Evolutionary conservation across 2,888 invertebrate genomes (phyloP), one percentile per base, ranked within the genome.

Genomic region (Dysmachus trigonus): DNA sequence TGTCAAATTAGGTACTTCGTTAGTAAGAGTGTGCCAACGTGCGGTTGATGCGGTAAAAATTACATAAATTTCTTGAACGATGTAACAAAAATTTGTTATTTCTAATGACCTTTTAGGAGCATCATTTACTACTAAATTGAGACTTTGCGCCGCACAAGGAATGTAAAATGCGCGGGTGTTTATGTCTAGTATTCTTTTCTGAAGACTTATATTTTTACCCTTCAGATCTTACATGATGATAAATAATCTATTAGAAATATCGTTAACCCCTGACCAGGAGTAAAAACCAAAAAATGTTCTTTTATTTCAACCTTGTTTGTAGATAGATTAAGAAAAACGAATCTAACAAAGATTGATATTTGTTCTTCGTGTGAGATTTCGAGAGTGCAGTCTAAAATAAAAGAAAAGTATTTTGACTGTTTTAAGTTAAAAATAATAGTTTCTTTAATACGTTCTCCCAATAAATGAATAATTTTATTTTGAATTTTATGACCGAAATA

Each of bases 121-220:
- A 87, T 90, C 89, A 87, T 89, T 89, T 15, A 90, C 89, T n/a
- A 90, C 89, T 51, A 90, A 88, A 88, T 90, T 90, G 81, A 89
- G 84, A 47, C 87, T 85, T 81, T 89, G 89, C 7, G 88, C 87
- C 15, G 88, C 82, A 87, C 89, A 89, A 38, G 90, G 89, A 72
- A 90, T 87, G 84, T 86, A 90, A 87, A 89, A 89, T 74, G 89
- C 89, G 62, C 87, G 86, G 53, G 86, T 74, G 88, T 89, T 88
- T 31, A 35, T 85, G 18, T 87, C 88, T 72, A 89, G 81, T 85
- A 89, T 88, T 87, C 86, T 89, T 86, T 88, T 88, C 85, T 89
- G 89, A 18, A 90, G 62, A 4, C 89, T 89, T 62, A 87, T 88
- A 71, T 89, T 87, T 85, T 89, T 89, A 47, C 89, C 89, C 38